Evolutionary conservation across 2,888 invertebrate genomes (phyloP).

Genomic region (Ceramica pisi): DNA sequence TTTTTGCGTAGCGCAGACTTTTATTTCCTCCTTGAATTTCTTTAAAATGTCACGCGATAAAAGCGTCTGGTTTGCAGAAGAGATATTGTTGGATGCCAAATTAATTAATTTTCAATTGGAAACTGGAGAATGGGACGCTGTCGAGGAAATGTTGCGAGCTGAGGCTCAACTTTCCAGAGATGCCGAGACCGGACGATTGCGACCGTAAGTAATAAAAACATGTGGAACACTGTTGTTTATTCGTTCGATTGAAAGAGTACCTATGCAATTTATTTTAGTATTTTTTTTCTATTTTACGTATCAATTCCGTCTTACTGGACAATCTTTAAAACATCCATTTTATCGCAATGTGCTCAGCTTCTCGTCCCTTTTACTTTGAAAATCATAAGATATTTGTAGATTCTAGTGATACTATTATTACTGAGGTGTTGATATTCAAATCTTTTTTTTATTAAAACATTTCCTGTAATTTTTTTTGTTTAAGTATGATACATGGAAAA

Average conservation of each 20-base stretch:
- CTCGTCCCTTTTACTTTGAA: background rate
- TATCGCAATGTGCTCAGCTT: background rate
- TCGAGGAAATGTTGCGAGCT: conserved; percentile 89
- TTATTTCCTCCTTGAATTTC: conserved; percentile 49
- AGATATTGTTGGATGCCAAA: conserved; percentile 88
- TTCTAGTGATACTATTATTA: background rate
- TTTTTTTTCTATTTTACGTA: background rate
- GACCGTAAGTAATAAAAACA: conserved; percentile 79
- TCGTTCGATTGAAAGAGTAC: background rate
- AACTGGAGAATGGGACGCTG: conserved; percentile 89
- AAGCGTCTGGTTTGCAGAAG: conserved; percentile 90
- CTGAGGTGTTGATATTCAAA: background rate
- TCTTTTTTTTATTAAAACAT: background rate
- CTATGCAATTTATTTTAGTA: background rate
- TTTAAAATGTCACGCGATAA: conserved; percentile 88
- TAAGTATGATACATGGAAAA: too few species aligned
- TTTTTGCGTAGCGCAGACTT: conserved; percentile 53
- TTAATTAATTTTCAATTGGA: conserved; percentile 88
- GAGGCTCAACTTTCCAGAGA: conserved; percentile 89
- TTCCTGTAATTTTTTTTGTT: background rate
- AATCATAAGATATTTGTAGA: background rate
- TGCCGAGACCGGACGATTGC: conserved; percentile 86
- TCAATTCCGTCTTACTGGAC: background rate
- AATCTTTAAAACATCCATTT: too few species aligned
- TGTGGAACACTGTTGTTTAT: conserved; percentile 15